Evolutionary conservation across 2,888 invertebrate species (phyloP), one percentile per base, ranked within the genome.

Genomic region (Polymixis lichenea): DNA sequence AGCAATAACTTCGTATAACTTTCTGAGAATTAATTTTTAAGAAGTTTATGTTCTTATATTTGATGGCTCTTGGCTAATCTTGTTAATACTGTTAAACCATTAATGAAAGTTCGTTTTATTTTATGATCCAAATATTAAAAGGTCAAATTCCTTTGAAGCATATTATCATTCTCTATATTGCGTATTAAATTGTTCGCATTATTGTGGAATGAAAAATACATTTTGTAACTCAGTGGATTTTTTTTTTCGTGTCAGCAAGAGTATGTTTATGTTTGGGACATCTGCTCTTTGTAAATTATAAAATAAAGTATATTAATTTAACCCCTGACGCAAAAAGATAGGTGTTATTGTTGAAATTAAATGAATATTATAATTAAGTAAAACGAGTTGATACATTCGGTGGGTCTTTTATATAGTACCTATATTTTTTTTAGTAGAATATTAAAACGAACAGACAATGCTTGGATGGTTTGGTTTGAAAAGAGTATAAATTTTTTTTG

Each of bases 121-220:
- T 51, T 25, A 51, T n/a, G 38, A 65, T 49, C 15, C 9, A 25
- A 64, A 38, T 28, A 32, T 75, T 70, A 55, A 25, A 13, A 66
- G 65, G 43, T 67, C 17, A 65, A 55, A 25, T 5, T 53, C 13
- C 13, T 28, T 9, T 60, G 22, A n/a, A 60, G 2, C 28, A 46
- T 56, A 22, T 43, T 0, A 19, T 17, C 46, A 46, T 51, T 19
- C 28, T 69, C 17, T 68, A 1, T 51, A n/a, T 22, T 58, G 73
- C 55, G 49, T 61, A 66, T 46, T 65, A 66, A 72, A 77, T 53
- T 69, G 43, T 43, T 64, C 43, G 76, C 19, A 61, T 71, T 66
- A 72, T 70, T 83, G n/a, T 46, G 28, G 25, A 53, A 77, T 74
- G n/a, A 70, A 73, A 85, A 75, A 81, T 65, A 38, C 61, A 72